These are phyloP conservation scores for Myrmecobius fasciatus DNA, from an alignment of 2,113 vertebrate species.

Conservation along the genomic window DNA sequence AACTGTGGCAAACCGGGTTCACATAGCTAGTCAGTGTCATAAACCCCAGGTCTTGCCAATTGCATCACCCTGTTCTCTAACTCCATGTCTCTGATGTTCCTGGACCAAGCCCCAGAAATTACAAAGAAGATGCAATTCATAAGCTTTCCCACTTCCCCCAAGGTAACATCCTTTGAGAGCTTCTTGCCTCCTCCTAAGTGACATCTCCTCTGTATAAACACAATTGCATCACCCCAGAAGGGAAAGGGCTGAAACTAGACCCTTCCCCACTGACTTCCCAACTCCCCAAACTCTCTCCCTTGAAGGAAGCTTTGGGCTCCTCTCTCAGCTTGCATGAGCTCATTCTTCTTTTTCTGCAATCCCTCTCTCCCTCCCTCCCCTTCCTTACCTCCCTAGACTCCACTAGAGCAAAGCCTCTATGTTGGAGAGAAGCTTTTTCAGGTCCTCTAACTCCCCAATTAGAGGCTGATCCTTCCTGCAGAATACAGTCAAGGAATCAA, in stretches of 20 bases:
- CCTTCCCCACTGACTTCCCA: not conserved
- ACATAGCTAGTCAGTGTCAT: not conserved
- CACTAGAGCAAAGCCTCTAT: not conserved
- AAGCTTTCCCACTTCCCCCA: not conserved
- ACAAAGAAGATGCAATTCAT: not conserved
- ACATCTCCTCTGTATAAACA: not conserved
- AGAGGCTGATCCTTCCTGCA: not conserved
- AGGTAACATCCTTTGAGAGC: not conserved
- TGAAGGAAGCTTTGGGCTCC: not conserved
- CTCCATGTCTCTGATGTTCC: not conserved
- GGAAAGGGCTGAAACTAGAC: not conserved
- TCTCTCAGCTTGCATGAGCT: not conserved
- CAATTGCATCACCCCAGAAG: not conserved
- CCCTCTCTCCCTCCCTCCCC: not conserved
- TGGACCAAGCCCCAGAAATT: not conserved
- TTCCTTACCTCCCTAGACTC: not conserved
- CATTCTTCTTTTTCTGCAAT: not conserved
- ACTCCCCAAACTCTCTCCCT: not conserved
- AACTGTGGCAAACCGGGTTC: not conserved
- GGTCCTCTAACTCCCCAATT: not conserved
- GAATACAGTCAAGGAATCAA: not conserved
- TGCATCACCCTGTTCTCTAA: not conserved
- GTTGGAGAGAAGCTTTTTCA: not conserved
- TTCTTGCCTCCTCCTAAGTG: not conserved
- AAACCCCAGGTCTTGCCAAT: not conserved